Percentiles rank a stretch among this genome's conserved stretches.
These are phyloP conservation scores for Sebastes itinus DNA, from an alignment of 2,797 vertebrate species.

Conservation along the genomic window DNA sequence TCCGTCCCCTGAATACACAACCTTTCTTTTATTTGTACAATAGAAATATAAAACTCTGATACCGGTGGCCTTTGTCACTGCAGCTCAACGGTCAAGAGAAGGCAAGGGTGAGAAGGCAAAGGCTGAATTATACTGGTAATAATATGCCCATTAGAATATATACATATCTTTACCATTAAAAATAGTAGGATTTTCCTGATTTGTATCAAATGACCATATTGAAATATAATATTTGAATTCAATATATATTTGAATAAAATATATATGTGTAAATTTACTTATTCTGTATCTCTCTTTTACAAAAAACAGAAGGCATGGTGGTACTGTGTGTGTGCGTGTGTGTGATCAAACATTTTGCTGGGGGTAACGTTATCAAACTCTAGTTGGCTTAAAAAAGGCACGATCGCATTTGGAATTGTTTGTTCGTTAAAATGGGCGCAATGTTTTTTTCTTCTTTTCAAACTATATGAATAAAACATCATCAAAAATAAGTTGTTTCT, in stretches of 20 bases:
- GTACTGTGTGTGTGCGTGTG: conserved; percentile 52
- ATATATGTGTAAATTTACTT: conserved; percentile 71
- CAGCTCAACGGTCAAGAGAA: conserved; percentile 62
- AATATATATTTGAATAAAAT: conserved; percentile 81
- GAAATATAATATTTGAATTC: conserved; percentile 83
- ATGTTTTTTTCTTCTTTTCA: not conserved
- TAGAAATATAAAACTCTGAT: conserved; percentile 73
- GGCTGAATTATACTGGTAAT: conserved; percentile 61
- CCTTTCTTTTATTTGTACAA: conserved; percentile 14
- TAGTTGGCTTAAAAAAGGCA: conserved; percentile 73
- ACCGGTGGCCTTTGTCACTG: conserved; percentile 31
- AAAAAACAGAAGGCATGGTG: conserved; percentile 80
- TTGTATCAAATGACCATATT: conserved; percentile 81
- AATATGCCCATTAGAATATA: conserved; percentile 72
- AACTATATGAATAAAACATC: conserved; percentile 42
- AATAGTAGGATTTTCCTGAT: conserved; percentile 78
- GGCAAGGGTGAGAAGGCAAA: conserved; percentile 70
- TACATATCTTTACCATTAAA: conserved; percentile 76
- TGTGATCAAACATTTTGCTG: conserved; percentile 29
- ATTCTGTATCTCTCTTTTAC: conserved; percentile 63
- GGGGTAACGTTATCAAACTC: conserved; percentile 48
- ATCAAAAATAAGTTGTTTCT: conserved; percentile 43
- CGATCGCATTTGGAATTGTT: conserved; percentile 55
- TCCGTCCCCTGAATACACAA: conserved; percentile 43
- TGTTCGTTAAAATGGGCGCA: conserved; percentile 64